These are phyloP conservation scores for Phaetusa simplex DNA, from an alignment of 2,113 vertebrate species.

Conservation along the genomic window DNA sequence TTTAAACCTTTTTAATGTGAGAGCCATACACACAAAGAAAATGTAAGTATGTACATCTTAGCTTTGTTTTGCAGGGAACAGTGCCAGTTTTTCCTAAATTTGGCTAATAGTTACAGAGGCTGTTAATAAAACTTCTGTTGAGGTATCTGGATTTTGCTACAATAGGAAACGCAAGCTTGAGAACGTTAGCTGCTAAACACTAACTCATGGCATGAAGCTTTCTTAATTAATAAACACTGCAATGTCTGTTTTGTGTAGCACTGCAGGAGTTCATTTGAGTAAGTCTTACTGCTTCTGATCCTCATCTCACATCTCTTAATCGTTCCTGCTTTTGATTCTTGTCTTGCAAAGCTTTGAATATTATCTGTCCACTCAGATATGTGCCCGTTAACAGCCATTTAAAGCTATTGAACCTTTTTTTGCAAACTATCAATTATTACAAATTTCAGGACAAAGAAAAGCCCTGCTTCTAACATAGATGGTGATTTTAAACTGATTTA, in stretches of 20 bases:
- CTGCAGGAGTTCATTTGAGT: neutral
- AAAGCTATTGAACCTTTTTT: neutral
- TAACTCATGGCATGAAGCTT: neutral
- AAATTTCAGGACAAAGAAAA: neutral
- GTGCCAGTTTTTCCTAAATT: neutral
- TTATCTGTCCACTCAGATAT: neutral
- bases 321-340: neutral
- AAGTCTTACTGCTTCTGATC: neutral
- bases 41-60: neutral
- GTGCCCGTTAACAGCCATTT: neutral
- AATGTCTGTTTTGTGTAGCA: neutral
- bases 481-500: neutral
- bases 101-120: neutral
- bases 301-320: neutral
- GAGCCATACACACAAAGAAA: neutral
- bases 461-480: neutral
- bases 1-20: neutral
- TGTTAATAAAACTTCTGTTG: neutral
- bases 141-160: slow-evolving; percentile 2
- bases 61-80: neutral
- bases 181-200: neutral
- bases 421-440: neutral
- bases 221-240: neutral
- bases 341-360: neutral
- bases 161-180: neutral